Conservation (phyloP, 37 sponge, comb jelly and placozoan species). For the Crambe crambe region DNA sequence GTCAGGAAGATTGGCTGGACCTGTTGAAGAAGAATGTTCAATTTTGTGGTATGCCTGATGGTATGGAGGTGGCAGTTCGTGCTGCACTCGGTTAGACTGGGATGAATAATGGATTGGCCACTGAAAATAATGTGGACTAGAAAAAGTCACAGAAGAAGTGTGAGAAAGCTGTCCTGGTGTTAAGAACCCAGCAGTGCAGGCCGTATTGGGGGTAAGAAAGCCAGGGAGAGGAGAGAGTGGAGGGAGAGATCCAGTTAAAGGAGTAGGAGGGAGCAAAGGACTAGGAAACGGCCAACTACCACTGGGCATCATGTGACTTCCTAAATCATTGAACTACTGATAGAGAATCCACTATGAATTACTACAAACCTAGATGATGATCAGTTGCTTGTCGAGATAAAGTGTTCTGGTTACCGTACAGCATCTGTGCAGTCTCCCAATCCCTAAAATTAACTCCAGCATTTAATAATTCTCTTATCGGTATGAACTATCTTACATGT, state of each 20-base stretch:
- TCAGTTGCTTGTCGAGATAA: background rate
- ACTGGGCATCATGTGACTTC: background rate
- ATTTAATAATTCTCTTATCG: background rate
- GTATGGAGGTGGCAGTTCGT: background rate
- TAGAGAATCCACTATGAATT: too few species aligned
- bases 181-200: background rate
- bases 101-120: background rate
- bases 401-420: slow-evolving; percentile 22
- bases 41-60: slow-evolving; percentile 1
- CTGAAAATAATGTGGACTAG: slow-evolving; percentile 8
- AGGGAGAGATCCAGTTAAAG: slow-evolving; percentile 13
- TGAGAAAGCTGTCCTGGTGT: background rate
- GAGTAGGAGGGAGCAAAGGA: slow-evolving; percentile 34
- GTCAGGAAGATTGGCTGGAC: slow-evolving; percentile 28
- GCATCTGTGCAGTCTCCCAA: slow-evolving; percentile 66
- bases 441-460: slow-evolving; percentile 40
- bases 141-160: background rate
- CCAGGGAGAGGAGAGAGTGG: slow-evolving; percentile 35
- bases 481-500: slow-evolving; percentile 46
- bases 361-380: background rate
- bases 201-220: background rate
- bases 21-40: slow-evolving; percentile 2
- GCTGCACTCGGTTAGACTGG: background rate
- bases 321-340: background rate
- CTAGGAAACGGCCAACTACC: background rate